These are phyloP conservation scores for Drosophila stalkeri DNA, from an alignment of 2,888 invertebrate genomes.

Conservation along the genomic window DNA sequence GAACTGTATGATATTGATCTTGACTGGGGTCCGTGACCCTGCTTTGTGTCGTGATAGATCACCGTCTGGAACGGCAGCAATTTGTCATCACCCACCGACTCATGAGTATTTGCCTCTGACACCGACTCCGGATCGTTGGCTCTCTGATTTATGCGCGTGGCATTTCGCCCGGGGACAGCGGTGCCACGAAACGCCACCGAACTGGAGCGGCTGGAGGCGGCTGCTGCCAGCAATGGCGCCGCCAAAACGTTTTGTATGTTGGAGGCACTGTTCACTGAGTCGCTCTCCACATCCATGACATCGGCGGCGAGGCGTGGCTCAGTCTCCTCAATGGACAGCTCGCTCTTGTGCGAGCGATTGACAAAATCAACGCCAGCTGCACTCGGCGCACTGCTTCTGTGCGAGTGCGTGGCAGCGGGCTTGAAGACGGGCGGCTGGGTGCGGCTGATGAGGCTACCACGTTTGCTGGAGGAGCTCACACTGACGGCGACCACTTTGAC, in stretches of 20 bases:
- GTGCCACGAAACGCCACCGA: conserved; percentile 83
- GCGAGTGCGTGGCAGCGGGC: conserved; percentile 29
- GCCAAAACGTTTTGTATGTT: conserved; percentile 84
- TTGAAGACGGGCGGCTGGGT: conserved; percentile 31
- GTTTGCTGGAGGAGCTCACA: conserved; percentile 85
- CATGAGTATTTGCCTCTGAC: conserved; percentile 30
- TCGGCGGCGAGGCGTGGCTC: conserved; percentile 86
- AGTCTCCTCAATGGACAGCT: conserved; percentile 87
- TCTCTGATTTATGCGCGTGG: conserved; percentile 49
- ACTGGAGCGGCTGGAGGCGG: conserved; percentile 71
- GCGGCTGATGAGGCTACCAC: conserved; percentile 52
- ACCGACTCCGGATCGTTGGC: conserved; percentile 23
- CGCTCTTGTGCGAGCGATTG: conserved; percentile 87
- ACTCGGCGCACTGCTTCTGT: conserved; percentile 51
- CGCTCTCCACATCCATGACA: conserved; percentile 65
- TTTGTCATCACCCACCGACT: conserved; percentile 62
- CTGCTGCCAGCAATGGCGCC: conserved; percentile 86
- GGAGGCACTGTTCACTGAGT: conserved; percentile 82
- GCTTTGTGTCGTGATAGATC: conserved; percentile 86
- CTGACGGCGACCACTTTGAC: conserved; percentile 86
- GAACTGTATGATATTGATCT: conserved; percentile 87
- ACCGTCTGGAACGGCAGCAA: conserved; percentile 86
- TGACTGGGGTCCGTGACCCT: conserved; percentile 83
- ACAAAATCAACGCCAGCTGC: conserved; percentile 75
- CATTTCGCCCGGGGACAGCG: conserved; percentile 35